Evolutionary conservation across 2,888 invertebrate genomes (phyloP), one percentile per base, ranked within the genome.

Genomic region (Myopa testacea): DNA sequence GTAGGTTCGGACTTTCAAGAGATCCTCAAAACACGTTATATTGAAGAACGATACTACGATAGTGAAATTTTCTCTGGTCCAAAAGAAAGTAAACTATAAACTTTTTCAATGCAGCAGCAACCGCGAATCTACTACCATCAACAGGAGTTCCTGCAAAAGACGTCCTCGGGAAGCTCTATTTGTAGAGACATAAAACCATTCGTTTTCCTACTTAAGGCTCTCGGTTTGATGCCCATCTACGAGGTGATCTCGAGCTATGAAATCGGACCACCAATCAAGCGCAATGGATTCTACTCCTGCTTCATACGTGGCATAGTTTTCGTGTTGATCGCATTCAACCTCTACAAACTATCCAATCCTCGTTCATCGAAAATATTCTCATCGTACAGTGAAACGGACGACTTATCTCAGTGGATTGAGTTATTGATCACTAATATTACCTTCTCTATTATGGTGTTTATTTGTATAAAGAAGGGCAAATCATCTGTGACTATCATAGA

Each of bases 361-460:
- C 83, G 81, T 37, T 82, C 84, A 14, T 80, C 80, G 1, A 83
- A 86, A 68, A 63, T 85, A 0, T 86, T 85, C 40, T 82, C 82
- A 72, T 84, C 84, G 0, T 81, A 84, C 37, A 80, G 85, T 4
- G 86, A 87, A 50, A 86, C 87, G 7, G 88, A 88, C 50, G 86
- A 85, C 77, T 83, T 88, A 4, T 88, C 86, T 80, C 84, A 87
- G 78, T 87, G 87, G 84, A 85, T 87, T 60, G 88, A 89, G 45
- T 80, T 86, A 8, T 55, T 88, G 14, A 83, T 88, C 16, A 85
- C 85, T 73, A 85, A 87, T 16, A 75, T 84, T 4, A 85, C 87
- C 50, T 87, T 87, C 69, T 84, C 85, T 0, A 81, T 80, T 38
- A 86, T 85, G 0, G 82, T 87, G 4, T 80, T 87, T 0, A 81